Evolutionary conservation across 2,888 invertebrate genomes (phyloP).

Genomic region (Monopis laevigella): DNA sequence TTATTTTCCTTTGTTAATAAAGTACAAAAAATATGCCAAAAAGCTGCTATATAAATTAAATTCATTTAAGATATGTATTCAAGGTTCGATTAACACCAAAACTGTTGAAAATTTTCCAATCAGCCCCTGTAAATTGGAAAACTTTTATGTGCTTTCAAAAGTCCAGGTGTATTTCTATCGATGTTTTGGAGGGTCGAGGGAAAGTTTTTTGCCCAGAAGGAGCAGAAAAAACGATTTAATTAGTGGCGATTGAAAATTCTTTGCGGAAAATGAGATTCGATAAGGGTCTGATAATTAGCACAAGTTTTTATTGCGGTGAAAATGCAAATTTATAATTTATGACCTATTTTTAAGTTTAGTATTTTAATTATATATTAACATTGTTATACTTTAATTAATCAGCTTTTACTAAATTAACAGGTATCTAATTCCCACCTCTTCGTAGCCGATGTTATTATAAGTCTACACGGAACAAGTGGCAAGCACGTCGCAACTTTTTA

Average conservation of each 20-base stretch:
- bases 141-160: conserved; percentile 65
- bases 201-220: conserved; percentile 45
- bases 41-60: too few species aligned
- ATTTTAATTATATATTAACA: too few species aligned
- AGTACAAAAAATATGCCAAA: too few species aligned
- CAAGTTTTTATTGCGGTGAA: conserved; percentile 9
- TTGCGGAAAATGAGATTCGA: conserved; percentile 21
- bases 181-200: conserved; percentile 30
- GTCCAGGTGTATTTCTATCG: conserved; percentile 65
- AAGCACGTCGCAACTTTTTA: too few species aligned
- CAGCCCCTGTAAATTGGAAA: conserved; percentile 65
- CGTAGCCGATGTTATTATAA: too few species aligned
- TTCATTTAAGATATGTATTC: conserved; percentile 46
- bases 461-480: too few species aligned
- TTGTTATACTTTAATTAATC: too few species aligned
- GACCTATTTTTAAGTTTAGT: too few species aligned
- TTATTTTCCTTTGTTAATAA: too few species aligned
- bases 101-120: conserved; percentile 64
- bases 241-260: conserved; percentile 35
- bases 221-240: conserved; percentile 47
- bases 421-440: too few species aligned
- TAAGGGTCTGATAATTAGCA: conserved; percentile 4
- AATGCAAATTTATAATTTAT: neutral
- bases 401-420: too few species aligned
- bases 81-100: conserved; percentile 62